A percentile compares a stretch with the other conserved stretches of the same genome.
These are phyloP conservation scores for Octodon degus DNA, from an alignment of 2,113 vertebrate species.

Conservation along the genomic window DNA sequence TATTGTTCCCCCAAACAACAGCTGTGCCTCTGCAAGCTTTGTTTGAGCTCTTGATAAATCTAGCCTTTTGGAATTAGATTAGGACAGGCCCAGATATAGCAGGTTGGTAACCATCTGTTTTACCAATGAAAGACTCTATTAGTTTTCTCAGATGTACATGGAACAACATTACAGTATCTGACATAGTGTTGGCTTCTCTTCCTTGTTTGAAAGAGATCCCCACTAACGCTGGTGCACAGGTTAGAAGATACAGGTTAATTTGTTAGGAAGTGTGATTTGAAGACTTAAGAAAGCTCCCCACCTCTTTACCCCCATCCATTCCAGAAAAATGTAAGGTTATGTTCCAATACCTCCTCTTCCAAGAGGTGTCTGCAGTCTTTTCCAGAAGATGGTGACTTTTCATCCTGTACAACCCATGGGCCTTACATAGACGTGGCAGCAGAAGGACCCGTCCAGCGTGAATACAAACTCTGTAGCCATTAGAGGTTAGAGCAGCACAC, in stretches of 20 bases:
- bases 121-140: not conserved
- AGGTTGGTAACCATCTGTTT: constrained; percentile 14
- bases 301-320: not conserved
- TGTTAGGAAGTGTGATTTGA: not conserved
- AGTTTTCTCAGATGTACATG: constrained; percentile 12
- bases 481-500: not conserved
- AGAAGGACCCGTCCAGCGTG: not conserved
- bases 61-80: constrained; percentile 47
- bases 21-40: constrained; percentile 31
- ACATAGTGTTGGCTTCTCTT: not conserved
- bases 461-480: constrained; percentile 12
- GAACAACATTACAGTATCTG: not conserved
- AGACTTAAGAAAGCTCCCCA: not conserved
- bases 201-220: not conserved
- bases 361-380: not conserved
- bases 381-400: not conserved
- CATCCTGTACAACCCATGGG: not conserved
- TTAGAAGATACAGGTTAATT: not conserved
- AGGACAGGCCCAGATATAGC: not conserved
- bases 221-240: not conserved
- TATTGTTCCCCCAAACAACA: constrained; percentile 50
- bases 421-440: not conserved
- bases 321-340: not conserved
- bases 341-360: not conserved
- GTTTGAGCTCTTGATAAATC: constrained; percentile 44